Evolutionary conservation across 2,113 vertebrate genomes (phyloP), one percentile per base, ranked within the genome.

Genomic region (Acinonyx jubatus): DNA sequence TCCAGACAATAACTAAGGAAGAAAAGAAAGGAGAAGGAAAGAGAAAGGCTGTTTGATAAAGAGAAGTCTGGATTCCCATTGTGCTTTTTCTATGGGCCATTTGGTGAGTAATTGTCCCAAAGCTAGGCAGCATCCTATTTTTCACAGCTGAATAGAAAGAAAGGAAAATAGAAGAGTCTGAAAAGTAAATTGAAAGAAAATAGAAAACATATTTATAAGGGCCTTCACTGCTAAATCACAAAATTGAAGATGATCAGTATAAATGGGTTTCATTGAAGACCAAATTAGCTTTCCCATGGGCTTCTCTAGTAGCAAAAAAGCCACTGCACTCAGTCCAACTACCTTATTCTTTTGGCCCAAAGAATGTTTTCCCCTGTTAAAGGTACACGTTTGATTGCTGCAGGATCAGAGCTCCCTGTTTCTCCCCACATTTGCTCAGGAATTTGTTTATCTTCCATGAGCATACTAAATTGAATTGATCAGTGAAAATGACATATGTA

Each of bases 131-230:
- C 25, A 2, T 79, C 36, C 29, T 66, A 14, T 79, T 89, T 88
- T 91, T 80, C 36, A 90, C 48, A 96, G 85, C n/a, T 93, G 38
- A 16, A 76, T 81, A 81, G 55, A 79, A 94, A 91, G n/a, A 71
- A 79, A 71, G 25, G 31, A 89, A 76, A 74, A 90, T 12, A 73
- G 41, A 73, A 71, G 27, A 94, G 33, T 87, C 55, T 96, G 45
- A 68, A 96, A 89, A 95, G 45, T 94, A 63, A 88, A 95, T 31
- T 93, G 16, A 92, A 82, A 95, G 55, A 74, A 97, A 88, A 85
- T 45, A 94, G 27, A 66, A 63, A 68, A 55, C 12, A 33, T 85
- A 83, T 96, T 94, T 92, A 16, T 71, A 90, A 85, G 66, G 29
- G 23, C 7, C 7, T n/a, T 97, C 50, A 48, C 36, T 83, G 36